Evolutionary conservation across 2,888 invertebrate genomes (phyloP), one percentile per base, ranked within the genome.

Genomic region (Thera britannica): DNA sequence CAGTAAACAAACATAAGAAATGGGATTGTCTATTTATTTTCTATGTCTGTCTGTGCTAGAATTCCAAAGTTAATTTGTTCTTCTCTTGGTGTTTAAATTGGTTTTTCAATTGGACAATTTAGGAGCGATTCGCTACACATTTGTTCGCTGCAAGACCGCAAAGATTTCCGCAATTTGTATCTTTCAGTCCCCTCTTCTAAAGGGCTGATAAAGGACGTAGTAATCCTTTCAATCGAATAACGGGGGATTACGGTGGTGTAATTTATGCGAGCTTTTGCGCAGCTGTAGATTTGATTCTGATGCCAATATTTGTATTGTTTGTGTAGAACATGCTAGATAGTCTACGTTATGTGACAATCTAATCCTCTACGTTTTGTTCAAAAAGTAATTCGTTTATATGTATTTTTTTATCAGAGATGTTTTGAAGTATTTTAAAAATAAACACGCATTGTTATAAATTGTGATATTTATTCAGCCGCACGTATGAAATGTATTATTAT

Each of bases 151-250:
- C 59, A 65, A 70, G 55, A 71, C 69, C 68, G 76, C 76, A 74
- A 76, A 81, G 76, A 79, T 81, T 82, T 82, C 83, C 84, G 82
- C 85, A 86, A 87, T 86, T 88, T 88, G 87, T 85, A 83, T 83
- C 82, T 82, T 85, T 84, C 75, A 75, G 75, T 80, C 84, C 83
- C 81, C 80, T 75, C 74, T 57, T 70, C 63, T 63, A 68, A 74
- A 80, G 81, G 84, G 83, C 86, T 86, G 88, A 83, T 85, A 87
- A 87, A 88, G 86, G 83, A 85, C 83, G 83, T 76, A 81, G 83
- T 90, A 89, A 90, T 90, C 89, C 88, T 85, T 88, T 89, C 85
- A 86, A 87, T 87, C 87, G 83, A 83, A 86, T 89, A 83, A 83
- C 82, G 82, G 82, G 74, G 85, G 86, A 86, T 88, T 83, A 84